Conservation (phyloP, 2,113 vertebrate genomes). For the Prunella fulvescens region DNA sequence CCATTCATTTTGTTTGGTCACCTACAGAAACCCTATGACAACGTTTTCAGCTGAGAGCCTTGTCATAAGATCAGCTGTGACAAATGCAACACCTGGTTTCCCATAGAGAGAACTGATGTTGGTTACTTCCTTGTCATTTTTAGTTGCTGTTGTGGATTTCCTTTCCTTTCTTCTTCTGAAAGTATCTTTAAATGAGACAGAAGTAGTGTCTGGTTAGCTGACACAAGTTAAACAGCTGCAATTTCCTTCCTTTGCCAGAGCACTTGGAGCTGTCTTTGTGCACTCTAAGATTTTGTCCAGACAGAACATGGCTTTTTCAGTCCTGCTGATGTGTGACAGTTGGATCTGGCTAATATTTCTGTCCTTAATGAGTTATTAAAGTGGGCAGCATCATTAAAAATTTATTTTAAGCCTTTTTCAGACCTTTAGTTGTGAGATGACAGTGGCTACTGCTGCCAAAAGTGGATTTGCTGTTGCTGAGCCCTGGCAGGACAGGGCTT, state of each 20-base stretch:
- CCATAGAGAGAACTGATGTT: not conserved
- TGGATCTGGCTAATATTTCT: not conserved
- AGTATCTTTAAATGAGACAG: not conserved
- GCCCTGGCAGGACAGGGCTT: fast-evolving
- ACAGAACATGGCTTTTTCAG: not conserved
- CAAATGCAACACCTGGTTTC: not conserved
- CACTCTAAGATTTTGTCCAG: not conserved
- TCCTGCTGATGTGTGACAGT: not conserved
- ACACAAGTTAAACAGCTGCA: not conserved
- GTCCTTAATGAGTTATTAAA: not conserved
- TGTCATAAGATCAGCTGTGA: not conserved
- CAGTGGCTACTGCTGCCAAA: not conserved
- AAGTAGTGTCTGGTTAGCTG: not conserved
- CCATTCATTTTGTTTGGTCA: not conserved
- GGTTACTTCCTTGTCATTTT: not conserved
- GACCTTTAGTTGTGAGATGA: not conserved
- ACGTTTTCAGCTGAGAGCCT: not conserved
- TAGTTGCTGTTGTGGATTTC: not conserved
- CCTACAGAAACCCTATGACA: not conserved
- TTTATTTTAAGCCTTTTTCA: not conserved
- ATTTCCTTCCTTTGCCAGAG: not conserved
- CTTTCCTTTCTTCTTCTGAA: not conserved
- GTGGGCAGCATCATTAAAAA: not conserved
- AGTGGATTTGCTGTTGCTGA: not conserved
- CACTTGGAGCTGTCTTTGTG: not conserved